Base-by-base conservation (phyloP, 1,140 invertebrate genomes). In the Leptinotarsa lineolata region DNA sequence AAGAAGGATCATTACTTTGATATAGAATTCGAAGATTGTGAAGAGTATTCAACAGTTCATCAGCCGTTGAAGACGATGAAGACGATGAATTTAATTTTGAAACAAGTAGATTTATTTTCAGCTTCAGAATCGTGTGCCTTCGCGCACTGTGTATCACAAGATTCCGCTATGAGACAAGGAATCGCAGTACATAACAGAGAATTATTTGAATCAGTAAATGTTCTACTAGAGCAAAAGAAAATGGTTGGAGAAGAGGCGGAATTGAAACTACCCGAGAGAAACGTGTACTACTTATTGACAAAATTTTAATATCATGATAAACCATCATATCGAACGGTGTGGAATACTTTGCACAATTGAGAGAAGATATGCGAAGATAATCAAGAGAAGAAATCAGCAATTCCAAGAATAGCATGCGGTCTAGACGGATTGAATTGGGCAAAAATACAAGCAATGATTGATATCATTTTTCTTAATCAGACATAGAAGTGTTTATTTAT, bases 91-190 rank as follows among this genome's bases (percentile, higher is more conserved):
- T 63, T 63, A 4, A 63, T 4, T 3, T 18, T 63, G 13, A 24
- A 22, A 63, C 20, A 63, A 20, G 60, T 15, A 3, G 60, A 63
- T 20, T 63, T 6, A 11, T 63, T 63, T 21, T 63, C 60, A 11
- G 60, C 60, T 18, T 12, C 20, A 2, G 20, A 63, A 21, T 20
- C 20, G 11, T 63, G 21, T 63, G 60, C 20, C 15, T 11, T 63
- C 13, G 60, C 20, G 13, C 60, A 63, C 21, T 63, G 60, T 63
- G 60, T 63, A 22, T 63, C 60, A 12, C 20, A 63, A 24, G 60
- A 63, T 20, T 63, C 21, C 21, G 24, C 20, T 13, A 63, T 63
- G 6, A 20, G 60, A 20, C 16, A 63, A 24, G 60, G 60, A 18
- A 63, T 63, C 21, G 60, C 60, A 18, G 24, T 4, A 20, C 20